Conservation (phyloP, 2,888 invertebrate genomes). For the Clunio marinus region DNA sequence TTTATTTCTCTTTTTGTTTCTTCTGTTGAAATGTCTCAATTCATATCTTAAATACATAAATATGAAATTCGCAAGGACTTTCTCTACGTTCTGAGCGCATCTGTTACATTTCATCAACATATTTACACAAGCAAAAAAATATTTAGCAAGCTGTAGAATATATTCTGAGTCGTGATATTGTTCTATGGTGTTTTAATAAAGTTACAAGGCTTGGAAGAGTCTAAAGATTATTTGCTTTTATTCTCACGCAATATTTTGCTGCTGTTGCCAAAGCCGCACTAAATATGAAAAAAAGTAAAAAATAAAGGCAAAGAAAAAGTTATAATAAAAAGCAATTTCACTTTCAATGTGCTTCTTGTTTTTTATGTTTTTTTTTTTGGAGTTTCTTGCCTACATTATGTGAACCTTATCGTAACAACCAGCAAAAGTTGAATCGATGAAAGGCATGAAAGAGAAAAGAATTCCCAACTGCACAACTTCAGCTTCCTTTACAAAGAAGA, state of each 20-base stretch:
- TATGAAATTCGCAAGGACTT: neutral
- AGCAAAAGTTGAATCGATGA: neutral
- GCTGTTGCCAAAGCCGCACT: neutral
- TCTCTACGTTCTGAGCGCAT: too few relatives aligned
- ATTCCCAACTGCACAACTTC: neutral
- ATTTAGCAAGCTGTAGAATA: neutral
- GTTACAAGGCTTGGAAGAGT: conserved; percentile 1
- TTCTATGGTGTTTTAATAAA: conserved; percentile 32
- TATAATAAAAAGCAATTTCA: conserved; percentile 4
- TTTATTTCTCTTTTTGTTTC: neutral
- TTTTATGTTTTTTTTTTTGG: too few relatives aligned
- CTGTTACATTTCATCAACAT: neutral
- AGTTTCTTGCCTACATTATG: neutral
- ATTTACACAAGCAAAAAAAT: neutral
- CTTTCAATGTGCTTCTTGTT: neutral
- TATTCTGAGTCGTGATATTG: neutral
- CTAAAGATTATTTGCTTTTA: neutral
- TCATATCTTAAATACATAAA: too few relatives aligned
- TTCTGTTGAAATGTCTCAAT: neutral
- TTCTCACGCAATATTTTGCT: neutral
- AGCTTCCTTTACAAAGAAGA: too few relatives aligned
- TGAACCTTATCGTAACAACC: neutral
- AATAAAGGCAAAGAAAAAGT: neutral
- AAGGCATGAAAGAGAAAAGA: too few relatives aligned
- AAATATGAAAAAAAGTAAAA: neutral